phyloP scores from a whole-genome alignment of 2,797 vertebrate species.

The Malurus leucopterus region DNA sequence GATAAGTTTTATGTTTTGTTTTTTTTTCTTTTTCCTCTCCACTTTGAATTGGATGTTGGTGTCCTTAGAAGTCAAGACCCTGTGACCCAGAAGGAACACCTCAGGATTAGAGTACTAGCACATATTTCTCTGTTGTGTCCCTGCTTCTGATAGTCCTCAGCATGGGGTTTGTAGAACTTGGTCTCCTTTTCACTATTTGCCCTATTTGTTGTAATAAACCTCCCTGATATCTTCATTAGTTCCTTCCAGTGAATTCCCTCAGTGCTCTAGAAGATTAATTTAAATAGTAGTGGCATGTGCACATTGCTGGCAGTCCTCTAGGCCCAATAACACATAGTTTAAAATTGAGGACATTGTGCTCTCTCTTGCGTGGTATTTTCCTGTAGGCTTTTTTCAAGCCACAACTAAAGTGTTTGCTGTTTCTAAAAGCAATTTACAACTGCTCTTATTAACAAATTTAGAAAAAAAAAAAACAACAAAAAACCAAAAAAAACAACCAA shows the following conservation, averaged over 20 bases:
- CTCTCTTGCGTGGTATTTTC: not conserved
- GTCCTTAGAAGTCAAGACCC: not conserved
- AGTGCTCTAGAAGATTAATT: not conserved
- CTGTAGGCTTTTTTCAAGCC: not conserved
- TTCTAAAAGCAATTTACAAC: not conserved
- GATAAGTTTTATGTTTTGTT: not conserved
- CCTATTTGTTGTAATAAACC: not conserved
- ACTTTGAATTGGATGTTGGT: not conserved
- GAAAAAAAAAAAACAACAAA: too few relatives aligned
- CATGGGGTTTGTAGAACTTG: not conserved
- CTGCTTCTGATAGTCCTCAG: not conserved
- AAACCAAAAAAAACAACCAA: too few relatives aligned
- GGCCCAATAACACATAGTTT: not conserved
- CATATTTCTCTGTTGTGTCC: not conserved
- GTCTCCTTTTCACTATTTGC: not conserved
- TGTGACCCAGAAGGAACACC: not conserved
- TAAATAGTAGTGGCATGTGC: not conserved
- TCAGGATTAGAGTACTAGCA: not conserved
- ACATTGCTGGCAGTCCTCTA: not conserved
- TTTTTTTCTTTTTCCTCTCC: not conserved
- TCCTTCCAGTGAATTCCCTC: not conserved
- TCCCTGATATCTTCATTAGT: not conserved
- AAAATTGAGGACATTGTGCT: not conserved
- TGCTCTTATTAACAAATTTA: not conserved
- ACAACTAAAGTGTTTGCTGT: not conserved